Conservation (phyloP, 2,888 invertebrate genomes). For the Pycnomerus fuliginosus region DNA sequence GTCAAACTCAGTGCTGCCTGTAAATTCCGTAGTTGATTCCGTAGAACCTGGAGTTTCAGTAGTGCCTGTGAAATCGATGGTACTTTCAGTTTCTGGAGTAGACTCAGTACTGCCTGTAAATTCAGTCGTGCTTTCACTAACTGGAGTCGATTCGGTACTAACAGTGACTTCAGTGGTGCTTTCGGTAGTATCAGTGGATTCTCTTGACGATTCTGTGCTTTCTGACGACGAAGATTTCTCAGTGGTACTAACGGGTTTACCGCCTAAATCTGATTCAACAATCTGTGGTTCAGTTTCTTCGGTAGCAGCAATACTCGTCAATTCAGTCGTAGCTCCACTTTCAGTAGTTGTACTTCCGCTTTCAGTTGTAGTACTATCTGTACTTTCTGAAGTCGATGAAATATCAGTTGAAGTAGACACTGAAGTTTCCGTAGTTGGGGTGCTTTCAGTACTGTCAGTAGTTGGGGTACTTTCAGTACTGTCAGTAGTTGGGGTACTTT, state of each 20-base stretch:
- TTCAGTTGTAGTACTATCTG: constrained; percentile 3
- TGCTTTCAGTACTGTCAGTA: constrained; percentile 31
- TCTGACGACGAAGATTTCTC: not conserved
- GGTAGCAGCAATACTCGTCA: constrained; percentile 12
- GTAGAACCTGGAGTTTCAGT: constrained; percentile 28
- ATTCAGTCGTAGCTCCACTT: constrained; percentile 11
- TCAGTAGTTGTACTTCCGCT: constrained; percentile 14
- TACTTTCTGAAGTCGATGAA: too few species aligned
- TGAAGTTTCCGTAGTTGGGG: too few species aligned
- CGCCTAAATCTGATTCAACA: not conserved
- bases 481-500: constrained; percentile 23
- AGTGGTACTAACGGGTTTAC: not conserved
- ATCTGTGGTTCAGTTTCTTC: constrained; percentile 11
- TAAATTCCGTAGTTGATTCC: constrained; percentile 30
- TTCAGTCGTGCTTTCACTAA: constrained; percentile 6
- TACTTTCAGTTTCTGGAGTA: constrained; percentile 24
- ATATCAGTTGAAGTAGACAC: too few species aligned
- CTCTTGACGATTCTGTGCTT: constrained; percentile 15
- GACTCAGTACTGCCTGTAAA: constrained; percentile 37
- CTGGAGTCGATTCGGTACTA: constrained; percentile 18
- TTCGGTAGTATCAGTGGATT: constrained; percentile 7
- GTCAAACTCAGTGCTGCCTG: constrained; percentile 30
- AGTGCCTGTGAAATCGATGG: constrained; percentile 30
- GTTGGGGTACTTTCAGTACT: constrained; percentile 25
- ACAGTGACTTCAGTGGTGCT: constrained; percentile 25